A percentile compares a stretch with the other conserved stretches of the same genome.
These are phyloP conservation scores for Pseudachorutes palmiensis DNA, from an alignment of 1,140 invertebrate genomes.

Conservation along the genomic window DNA sequence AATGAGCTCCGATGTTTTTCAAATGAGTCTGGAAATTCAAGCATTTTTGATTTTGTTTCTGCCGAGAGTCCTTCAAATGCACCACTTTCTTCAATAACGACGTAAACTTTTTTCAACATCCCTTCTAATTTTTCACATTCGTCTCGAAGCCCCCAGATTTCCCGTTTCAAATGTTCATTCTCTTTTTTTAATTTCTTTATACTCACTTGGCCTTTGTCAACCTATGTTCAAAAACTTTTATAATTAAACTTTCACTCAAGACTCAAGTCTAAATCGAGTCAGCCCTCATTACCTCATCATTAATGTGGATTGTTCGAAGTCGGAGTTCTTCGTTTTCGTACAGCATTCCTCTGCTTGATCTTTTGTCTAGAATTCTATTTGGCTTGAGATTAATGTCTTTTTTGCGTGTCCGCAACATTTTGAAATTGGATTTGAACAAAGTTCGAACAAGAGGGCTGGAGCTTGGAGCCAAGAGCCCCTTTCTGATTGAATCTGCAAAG, in stretches of 20 bases:
- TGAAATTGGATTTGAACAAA: no score
- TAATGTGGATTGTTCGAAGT: conserved; percentile 79
- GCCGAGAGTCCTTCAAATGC: not conserved
- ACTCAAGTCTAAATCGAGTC: not conserved
- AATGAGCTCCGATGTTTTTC: not conserved
- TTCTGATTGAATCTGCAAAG: no score
- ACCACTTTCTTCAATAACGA: not conserved
- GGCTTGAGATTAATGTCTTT: conserved; percentile 63
- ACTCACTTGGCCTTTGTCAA: conserved; percentile 79
- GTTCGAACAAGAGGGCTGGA: not conserved
- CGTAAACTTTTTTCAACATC: conserved; percentile 52
- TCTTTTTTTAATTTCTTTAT: conserved; percentile 77
- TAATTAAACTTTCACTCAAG: not conserved
- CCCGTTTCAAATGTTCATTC: conserved; percentile 73
- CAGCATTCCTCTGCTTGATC: conserved; percentile 43
- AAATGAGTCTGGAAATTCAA: not conserved
- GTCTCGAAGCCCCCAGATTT: conserved; percentile 76
- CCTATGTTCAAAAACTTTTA: conserved; percentile 40
- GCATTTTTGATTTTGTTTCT: not conserved
- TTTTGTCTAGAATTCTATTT: conserved; percentile 52
- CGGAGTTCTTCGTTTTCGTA: conserved; percentile 81
- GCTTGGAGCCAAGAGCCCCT: no score
- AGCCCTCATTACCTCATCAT: conserved; percentile 55
- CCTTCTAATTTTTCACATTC: conserved; percentile 78
- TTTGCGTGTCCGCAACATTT: conserved; percentile 58